A percentile compares a stretch with the other conserved stretches of the same genome.
Evolutionary conservation across 2,888 invertebrate species (phyloP).

Genomic region (Ectemnius cavifrons): DNA sequence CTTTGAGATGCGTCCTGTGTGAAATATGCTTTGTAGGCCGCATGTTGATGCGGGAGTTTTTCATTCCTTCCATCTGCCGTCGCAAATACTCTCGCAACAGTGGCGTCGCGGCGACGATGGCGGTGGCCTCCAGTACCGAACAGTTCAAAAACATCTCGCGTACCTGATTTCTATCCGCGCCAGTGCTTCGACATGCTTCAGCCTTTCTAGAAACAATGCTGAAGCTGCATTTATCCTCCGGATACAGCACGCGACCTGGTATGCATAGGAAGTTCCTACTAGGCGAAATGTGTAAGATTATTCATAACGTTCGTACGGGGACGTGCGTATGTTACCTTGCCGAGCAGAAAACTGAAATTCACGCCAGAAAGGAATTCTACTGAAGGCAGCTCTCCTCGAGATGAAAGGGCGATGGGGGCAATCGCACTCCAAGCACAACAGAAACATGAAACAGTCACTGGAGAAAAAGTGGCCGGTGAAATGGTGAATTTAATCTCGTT

Average conservation of each 20-base stretch:
- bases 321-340: no score
- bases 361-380: no score
- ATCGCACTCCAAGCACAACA: no score
- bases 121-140: not conserved
- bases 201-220: not conserved
- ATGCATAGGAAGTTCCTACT: not conserved
- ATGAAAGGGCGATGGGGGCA: no score
- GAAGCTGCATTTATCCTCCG: conserved; percentile 1
- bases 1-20: not conserved
- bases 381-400: no score
- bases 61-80: not conserved
- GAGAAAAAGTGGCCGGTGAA: no score
- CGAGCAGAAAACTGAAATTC: no score
- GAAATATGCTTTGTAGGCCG: conserved; percentile 1
- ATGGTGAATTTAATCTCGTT: not conserved
- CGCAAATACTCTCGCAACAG: no score
- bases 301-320: not conserved
- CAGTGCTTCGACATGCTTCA: not conserved
- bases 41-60: not conserved
- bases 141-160: conserved; percentile 1
- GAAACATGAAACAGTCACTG: no score
- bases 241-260: not conserved
- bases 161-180: not conserved
- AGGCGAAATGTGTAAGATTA: not conserved
- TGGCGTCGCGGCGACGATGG: no score